Conservation (phyloP, 1,140 invertebrate genomes). For the Sycophaga agraensis region DNA sequence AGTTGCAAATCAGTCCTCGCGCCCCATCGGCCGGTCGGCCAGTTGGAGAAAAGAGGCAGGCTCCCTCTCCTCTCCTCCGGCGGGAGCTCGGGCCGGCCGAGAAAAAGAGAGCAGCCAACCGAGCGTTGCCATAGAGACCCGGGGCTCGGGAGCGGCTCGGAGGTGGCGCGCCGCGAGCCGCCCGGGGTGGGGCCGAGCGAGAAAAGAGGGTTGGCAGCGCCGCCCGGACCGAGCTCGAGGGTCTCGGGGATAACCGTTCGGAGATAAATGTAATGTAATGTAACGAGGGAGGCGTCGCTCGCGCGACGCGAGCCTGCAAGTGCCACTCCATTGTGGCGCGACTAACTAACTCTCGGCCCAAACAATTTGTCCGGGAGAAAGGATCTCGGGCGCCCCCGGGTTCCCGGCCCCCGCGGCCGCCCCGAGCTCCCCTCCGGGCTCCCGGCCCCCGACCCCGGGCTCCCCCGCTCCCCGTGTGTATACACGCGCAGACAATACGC, state of each 20-base stretch:
- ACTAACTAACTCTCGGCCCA: constrained; percentile 55
- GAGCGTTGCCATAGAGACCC: constrained; percentile 49
- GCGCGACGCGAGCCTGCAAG: no score
- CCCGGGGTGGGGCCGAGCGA: no score
- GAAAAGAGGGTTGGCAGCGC: constrained; percentile 32
- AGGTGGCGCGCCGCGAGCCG: no score
- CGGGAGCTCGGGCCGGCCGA: no score
- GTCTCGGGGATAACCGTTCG: constrained; percentile 46
- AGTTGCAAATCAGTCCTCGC: constrained; percentile 27
- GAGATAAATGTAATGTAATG: constrained; percentile 55
- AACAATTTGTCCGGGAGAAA: constrained; percentile 50
- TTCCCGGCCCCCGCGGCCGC: constrained; percentile 27
- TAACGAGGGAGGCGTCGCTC: constrained; percentile 48
- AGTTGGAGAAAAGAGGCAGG: no score
- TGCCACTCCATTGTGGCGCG: constrained; percentile 53
- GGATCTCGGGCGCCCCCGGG: no score
- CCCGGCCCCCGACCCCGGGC: no score
- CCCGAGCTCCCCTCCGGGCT: no score
- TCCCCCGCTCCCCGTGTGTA: no score
- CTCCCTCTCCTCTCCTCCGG: not conserved
- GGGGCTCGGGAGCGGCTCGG: no score
- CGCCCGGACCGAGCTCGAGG: no score
- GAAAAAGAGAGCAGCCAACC: constrained; percentile 8
- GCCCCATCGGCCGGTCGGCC: no score
- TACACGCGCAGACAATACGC: not conserved